phyloP scores from a whole-genome alignment of 2,113 vertebrate species.

The Pangasianodon gigas region DNA sequence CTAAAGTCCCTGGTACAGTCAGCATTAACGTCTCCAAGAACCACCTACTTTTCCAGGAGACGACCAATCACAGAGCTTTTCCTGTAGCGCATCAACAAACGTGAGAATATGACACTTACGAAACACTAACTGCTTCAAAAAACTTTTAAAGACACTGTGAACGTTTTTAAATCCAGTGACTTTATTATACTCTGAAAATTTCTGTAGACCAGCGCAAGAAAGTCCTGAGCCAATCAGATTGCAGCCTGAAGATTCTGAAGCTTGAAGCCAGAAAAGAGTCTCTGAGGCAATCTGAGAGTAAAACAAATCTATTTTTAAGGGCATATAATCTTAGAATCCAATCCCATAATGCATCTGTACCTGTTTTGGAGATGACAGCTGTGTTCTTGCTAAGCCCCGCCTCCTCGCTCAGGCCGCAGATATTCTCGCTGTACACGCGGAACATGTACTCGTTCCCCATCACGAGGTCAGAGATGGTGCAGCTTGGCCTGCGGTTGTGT shows the following conservation, averaged over 20 bases:
- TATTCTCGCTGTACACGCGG: conserved; percentile 82
- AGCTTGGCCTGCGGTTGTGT: conserved; percentile 80
- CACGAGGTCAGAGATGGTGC: conserved; percentile 85
- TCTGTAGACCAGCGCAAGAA: not conserved
- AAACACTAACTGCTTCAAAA: not conserved
- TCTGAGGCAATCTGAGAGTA: not conserved
- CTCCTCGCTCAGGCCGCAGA: conserved; percentile 83
- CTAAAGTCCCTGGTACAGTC: not conserved
- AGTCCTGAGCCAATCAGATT: not conserved
- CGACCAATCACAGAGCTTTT: not conserved
- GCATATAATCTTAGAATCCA: not conserved
- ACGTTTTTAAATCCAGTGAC: not conserved
- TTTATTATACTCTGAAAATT: not conserved
- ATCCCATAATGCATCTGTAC: conserved; percentile 60
- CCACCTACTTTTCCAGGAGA: not conserved
- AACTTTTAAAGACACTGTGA: not conserved
- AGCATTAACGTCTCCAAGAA: not conserved
- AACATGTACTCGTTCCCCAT: conserved; percentile 90
- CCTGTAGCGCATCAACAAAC: too few species aligned
- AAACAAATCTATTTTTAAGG: not conserved
- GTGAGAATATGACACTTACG: not conserved
- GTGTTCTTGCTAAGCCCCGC: conserved; percentile 82
- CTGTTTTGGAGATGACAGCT: conserved; percentile 81
- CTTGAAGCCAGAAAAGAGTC: not conserved
- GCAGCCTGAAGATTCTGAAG: not conserved